A percentile compares a stretch with the other conserved stretches of the same genome.
phyloP scores from a whole-genome alignment of 2,888 invertebrate genomes.

The Pseudoips prasinana region DNA sequence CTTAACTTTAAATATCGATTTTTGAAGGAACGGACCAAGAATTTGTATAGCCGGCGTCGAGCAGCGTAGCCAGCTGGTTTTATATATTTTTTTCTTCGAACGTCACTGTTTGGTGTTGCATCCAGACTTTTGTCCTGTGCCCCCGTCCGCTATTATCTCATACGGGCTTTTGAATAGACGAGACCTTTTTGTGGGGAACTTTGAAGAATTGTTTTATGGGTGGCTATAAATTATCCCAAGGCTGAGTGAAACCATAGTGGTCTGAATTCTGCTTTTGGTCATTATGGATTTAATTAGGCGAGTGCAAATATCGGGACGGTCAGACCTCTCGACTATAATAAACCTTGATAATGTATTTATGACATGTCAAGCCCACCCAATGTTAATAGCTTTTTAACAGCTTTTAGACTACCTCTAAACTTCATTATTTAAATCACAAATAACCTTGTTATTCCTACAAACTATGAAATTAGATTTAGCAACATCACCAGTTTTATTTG shows the following conservation, averaged over 20 bases:
- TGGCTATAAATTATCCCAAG: conserved; percentile 65
- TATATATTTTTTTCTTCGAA: conserved; percentile 57
- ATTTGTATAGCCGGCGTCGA: conserved; percentile 56
- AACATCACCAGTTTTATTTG: no score
- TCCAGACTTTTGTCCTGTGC: conserved; percentile 73
- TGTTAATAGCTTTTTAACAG: conserved; percentile 20
- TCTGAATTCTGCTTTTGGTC: conserved; percentile 41
- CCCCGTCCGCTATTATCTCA: conserved; percentile 72
- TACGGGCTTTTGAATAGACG: conserved; percentile 64
- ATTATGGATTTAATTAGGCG: conserved; percentile 55
- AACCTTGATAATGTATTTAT: conserved; percentile 33
- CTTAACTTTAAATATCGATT: conserved; percentile 75
- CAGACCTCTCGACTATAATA: conserved; percentile 23
- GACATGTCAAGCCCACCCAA: conserved; percentile 29
- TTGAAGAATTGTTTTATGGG: conserved; percentile 78
- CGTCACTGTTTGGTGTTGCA: conserved; percentile 63
- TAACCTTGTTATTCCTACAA: background rate
- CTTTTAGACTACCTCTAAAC: conserved; percentile 16
- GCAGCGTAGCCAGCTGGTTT: conserved; percentile 68
- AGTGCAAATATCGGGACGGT: conserved; percentile 30
- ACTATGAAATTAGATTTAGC: no score
- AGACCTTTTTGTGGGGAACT: conserved; percentile 70
- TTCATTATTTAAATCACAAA: conserved; percentile 11
- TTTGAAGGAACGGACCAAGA: conserved; percentile 64
- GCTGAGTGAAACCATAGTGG: conserved; percentile 41